These are phyloP conservation scores for Actinopyga echinites DNA, from an alignment of 53 echinoderm and acorn worm genomes.

Conservation along the genomic window DNA sequence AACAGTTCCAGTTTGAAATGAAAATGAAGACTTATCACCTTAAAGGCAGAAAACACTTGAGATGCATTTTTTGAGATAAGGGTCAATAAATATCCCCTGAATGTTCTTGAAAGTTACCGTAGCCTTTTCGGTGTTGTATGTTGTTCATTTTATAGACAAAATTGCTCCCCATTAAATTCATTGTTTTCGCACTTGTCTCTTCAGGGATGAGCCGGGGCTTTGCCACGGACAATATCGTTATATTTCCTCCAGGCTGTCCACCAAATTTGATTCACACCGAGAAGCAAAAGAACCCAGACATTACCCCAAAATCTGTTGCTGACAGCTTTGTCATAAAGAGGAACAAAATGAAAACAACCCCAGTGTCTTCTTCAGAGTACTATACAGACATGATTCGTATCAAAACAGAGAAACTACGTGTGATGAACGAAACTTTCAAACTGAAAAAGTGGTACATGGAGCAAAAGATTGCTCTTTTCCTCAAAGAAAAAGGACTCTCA, in stretches of 20 bases:
- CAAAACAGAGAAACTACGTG: slow-evolving; percentile 33
- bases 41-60: too few relatives aligned
- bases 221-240: slow-evolving; percentile 40
- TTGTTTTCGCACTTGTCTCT: background rate
- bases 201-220: slow-evolving; percentile 31
- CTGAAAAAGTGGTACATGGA: slow-evolving; percentile 26
- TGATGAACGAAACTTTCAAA: slow-evolving; percentile 35
- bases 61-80: too few relatives aligned
- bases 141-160: background rate
- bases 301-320: slow-evolving; percentile 13
- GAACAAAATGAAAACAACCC: slow-evolving; percentile 7
- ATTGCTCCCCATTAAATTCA: background rate
- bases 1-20: too few relatives aligned
- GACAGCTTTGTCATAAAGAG: slow-evolving; percentile 31
- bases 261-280: slow-evolving; percentile 22
- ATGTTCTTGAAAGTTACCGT: too few relatives aligned
- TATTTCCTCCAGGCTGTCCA: slow-evolving; percentile 19
- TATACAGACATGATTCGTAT: slow-evolving; percentile 32
- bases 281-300: slow-evolving; percentile 28
- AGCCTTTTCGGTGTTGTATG: background rate
- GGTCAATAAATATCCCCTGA: too few relatives aligned
- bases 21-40: too few relatives aligned
- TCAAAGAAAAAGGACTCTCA: background rate
- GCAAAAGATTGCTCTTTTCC: slow-evolving; percentile 30
- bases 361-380: slow-evolving; percentile 42